Base-by-base conservation (phyloP, 2,888 invertebrate genomes). In the Fragum fragum region DNA sequence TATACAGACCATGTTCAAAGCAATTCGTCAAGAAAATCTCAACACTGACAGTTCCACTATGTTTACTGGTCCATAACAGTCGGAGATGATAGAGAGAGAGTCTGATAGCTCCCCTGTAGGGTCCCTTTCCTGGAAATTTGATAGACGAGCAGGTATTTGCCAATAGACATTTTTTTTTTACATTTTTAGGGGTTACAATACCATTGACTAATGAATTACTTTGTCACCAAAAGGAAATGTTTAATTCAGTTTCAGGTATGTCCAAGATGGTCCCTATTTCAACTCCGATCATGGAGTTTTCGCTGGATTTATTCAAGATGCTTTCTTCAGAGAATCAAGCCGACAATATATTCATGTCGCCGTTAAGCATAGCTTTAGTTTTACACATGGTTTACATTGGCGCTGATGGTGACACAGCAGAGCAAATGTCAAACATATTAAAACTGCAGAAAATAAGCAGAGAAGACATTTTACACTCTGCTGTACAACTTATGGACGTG, bases 311-410 rank as follows among this genome's bases (percentile, higher is more conserved):
- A 18, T 66, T 36, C 42, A 32, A 66, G 42, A 26, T 14, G 21
- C 39, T 66, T 3, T 42, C 36, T 23, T 9, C 66, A 1, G 73
- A 63, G 16, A 42, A 28, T 11, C 66, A 61, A 63, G 23, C 59
- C 26, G 81, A 83, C n/a, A 91, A 92, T 76, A 21, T 93, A 11
- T 94, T 95, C 76, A 86, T 94, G 75, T 95, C 95, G 1, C 95
- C 95, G 0, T 89, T 94, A 78, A 94, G 94, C 78, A 92, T 95
- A 39, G 91, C 92, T 42, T 90, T 93, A n/a, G 94, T 94, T n/a
- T 86, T 95, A 76, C 91, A 93, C 42, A 94, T 95, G 94, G 91
- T 94, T 21, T 92, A 91, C 42, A 87, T 92, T 11, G 95, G 95
- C 16, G 94, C 95, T 18, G 88, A 86, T 66, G 92, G 91, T 1